These are phyloP conservation scores for Deroplatys truncata DNA, from an alignment of 2,888 invertebrate species.

Conservation along the genomic window DNA sequence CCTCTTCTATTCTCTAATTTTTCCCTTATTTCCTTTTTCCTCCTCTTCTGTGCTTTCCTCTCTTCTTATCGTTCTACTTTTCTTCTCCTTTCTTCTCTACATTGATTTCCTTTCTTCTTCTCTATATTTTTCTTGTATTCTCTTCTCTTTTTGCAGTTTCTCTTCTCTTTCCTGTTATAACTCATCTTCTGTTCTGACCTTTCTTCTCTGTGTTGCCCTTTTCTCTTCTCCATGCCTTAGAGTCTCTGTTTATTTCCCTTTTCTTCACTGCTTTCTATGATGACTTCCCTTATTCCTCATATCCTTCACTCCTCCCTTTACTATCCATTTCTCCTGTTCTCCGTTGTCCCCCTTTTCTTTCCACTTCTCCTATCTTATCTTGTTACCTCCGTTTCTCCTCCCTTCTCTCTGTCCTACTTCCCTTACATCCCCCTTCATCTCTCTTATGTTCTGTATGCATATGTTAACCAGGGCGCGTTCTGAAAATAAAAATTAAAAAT, in stretches of 20 bases:
- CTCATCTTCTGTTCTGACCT: background rate
- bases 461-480: too few species aligned
- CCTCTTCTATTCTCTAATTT: background rate
- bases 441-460: too few species aligned
- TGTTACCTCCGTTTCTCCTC: too few species aligned
- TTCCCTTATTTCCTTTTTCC: too few species aligned
- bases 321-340: background rate
- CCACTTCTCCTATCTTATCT: background rate
- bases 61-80: background rate
- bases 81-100: background rate
- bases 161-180: background rate
- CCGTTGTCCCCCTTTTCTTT: background rate
- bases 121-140: background rate
- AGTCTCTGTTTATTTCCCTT: background rate
- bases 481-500: too few species aligned
- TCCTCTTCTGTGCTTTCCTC: background rate
- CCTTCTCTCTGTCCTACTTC: too few species aligned
- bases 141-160: background rate
- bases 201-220: too few species aligned
- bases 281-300: background rate
- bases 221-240: too few species aligned
- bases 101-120: background rate
- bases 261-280: background rate
- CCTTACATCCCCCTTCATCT: too few species aligned
- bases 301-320: background rate